Evolutionary conservation across 2,888 invertebrate species (phyloP), one percentile per base, ranked within the genome.

Genomic region (Eupithecia abbreviata): DNA sequence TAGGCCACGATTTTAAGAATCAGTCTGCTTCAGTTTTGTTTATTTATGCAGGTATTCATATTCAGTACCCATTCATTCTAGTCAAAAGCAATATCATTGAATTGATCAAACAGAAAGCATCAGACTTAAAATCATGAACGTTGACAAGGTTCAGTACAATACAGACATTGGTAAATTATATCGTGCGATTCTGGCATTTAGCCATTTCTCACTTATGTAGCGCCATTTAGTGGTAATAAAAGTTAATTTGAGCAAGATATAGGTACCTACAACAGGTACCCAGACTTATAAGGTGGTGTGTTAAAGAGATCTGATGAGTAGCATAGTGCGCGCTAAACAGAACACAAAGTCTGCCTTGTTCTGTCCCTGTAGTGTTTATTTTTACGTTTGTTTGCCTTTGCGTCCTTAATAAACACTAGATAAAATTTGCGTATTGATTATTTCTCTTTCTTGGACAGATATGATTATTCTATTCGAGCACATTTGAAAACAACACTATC

Each of bases 191-290:
- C 65, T 78, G 79, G 78, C 76, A 55, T 65, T 10, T 41, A 45
- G 79, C 79, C 78, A 81, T 45, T 55, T 51, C 71, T 62, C 62
- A 62, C 41, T 71, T 69, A 51, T 77, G 62, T 73, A 73, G 62
- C 70, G 66, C 58, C 74, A 73, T 68, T 7, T 42, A 73, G 43
- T 43, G 43, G 55, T 77, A 45, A 74, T 62, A 75, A 79, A 76
- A 74, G 67, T 58, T 65, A 75, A 72, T 76, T 15, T 47, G 66
- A 42, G 42, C 15, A 69, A 62, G n/a, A 42, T 70, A 55, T 70
- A 55, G 65, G 13, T 30, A 62, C 12, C 4, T 66, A 49, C 9
- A 30, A 30, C 30, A 30, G 13, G 65, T 30, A 51, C 13, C 62
- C n/a, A 58, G 43, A 68, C 69, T 45, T 62, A 67, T 51, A 65